phyloP scores from a whole-genome alignment of 1,140 invertebrate species.

The Drosophila pruinosa region DNA sequence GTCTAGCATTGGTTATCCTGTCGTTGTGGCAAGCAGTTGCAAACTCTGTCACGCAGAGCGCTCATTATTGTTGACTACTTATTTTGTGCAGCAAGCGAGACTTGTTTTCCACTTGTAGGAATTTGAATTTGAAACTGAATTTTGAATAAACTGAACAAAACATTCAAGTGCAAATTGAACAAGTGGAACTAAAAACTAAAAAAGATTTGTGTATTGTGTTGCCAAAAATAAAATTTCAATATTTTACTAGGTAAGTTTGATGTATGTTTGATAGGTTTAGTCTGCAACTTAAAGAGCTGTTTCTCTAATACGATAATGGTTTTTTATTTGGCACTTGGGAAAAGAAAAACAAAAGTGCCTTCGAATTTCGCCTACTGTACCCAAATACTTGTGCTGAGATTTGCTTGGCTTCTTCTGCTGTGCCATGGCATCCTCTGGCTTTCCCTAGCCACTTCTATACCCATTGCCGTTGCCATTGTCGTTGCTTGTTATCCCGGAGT shows the following conservation, averaged over 20 bases:
- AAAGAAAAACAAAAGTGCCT: conserved; percentile 13
- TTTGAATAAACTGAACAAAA: not conserved
- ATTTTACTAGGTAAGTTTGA: not conserved
- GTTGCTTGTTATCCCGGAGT: conserved; percentile 3
- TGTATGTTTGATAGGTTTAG: too few species aligned
- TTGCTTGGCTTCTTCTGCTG: not conserved
- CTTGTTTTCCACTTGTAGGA: not conserved
- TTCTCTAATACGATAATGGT: not conserved
- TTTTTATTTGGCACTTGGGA: not conserved
- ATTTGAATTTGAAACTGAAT: too few species aligned
- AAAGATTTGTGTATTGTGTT: not conserved
- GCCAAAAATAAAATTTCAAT: not conserved
- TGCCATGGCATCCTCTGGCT: not conserved
- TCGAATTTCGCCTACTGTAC: conserved; percentile 13
- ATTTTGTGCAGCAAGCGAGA: conserved; percentile 8
- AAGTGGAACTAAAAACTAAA: not conserved
- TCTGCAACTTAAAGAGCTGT: not conserved
- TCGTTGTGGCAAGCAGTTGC: conserved; percentile 71
- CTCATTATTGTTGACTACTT: not conserved
- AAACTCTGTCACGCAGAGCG: conserved; percentile 3
- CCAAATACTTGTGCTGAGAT: conserved; percentile 6
- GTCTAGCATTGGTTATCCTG: conserved; percentile 71
- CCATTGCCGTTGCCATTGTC: conserved; percentile 4
- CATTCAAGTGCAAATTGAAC: not conserved
- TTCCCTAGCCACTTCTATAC: too few species aligned